Percentiles rank a stretch among this genome's conserved stretches.
These are phyloP conservation scores for Caenorhabditis macrosperma DNA, from an alignment of 2,888 invertebrate genomes.

Conservation along the genomic window DNA sequence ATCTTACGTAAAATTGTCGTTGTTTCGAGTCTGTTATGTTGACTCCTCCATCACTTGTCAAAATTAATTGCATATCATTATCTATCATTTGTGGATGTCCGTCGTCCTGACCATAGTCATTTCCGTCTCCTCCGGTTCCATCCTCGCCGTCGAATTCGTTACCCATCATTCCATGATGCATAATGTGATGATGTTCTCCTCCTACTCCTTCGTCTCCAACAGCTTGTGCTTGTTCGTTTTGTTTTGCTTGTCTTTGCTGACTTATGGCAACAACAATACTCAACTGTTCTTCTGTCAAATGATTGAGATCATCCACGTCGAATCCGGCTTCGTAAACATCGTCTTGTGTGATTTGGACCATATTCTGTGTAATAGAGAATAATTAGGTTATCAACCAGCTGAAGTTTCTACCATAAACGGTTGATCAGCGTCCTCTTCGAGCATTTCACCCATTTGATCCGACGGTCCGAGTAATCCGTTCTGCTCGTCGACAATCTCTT, in stretches of 20 bases:
- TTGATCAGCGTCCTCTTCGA: slow-evolving; percentile 36
- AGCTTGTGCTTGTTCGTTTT: background rate
- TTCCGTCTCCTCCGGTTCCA: background rate
- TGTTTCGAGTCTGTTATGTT: slow-evolving; percentile 62
- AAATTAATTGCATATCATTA: slow-evolving; percentile 55
- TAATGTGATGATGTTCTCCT: slow-evolving; percentile 19
- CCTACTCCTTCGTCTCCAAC: background rate
- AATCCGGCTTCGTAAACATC: slow-evolving; percentile 69
- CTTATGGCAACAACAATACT: slow-evolving; percentile 48
- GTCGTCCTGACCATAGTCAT: slow-evolving; percentile 7
- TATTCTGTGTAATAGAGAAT: background rate
- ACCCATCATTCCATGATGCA: slow-evolving; percentile 27
- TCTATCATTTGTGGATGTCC: background rate
- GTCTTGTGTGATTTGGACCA: slow-evolving; percentile 63
- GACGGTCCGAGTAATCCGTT: background rate
- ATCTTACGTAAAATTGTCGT: slow-evolving; percentile 62
- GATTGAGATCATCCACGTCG: slow-evolving; percentile 57
- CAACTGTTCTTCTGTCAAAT: slow-evolving; percentile 68
- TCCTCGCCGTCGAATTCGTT: slow-evolving; percentile 20
- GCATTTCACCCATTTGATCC: slow-evolving; percentile 5
- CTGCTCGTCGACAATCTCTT: slow-evolving; percentile 30
- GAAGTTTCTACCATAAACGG: slow-evolving; percentile 22
- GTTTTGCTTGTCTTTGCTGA: slow-evolving; percentile 52
- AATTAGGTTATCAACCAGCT: background rate
- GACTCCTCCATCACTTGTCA: slow-evolving; percentile 66